phyloP scores from a whole-genome alignment of 2,113 vertebrate species.

The Nerophis lumbriciformis region DNA sequence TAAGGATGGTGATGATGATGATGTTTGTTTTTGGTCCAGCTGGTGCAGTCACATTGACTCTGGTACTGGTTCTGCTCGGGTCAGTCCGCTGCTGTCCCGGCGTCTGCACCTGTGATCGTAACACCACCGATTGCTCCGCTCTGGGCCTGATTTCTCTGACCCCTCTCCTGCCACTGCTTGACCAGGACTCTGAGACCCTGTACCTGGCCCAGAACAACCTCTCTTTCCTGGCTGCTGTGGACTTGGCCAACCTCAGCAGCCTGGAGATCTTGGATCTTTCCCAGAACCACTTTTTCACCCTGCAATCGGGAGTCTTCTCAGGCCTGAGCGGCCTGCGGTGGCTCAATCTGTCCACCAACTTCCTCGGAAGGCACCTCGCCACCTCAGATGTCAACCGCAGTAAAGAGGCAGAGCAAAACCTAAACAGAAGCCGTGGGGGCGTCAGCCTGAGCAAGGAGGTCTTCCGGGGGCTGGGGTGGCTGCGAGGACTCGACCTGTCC shows the following conservation, averaged over 20 bases:
- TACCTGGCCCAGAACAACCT: constrained; percentile 77
- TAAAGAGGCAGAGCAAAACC: constrained; percentile 64
- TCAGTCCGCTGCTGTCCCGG: constrained; percentile 77
- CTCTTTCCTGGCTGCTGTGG: constrained; percentile 35
- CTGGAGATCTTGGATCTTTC: constrained; percentile 67
- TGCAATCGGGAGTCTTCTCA: constrained; percentile 76
- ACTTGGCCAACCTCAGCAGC: constrained; percentile 47
- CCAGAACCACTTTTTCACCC: constrained; percentile 78
- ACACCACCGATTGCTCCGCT: constrained; percentile 84
- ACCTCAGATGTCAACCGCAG: constrained; percentile 71
- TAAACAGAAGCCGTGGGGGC: constrained; percentile 68
- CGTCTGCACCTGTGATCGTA: constrained; percentile 79
- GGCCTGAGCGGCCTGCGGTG: constrained; percentile 77
- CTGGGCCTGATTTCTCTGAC: constrained; percentile 73
- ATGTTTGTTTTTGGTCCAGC: constrained; percentile 13
- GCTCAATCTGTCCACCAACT: constrained; percentile 89
- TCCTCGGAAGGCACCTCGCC: constrained; percentile 72
- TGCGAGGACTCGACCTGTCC: constrained; percentile 85
- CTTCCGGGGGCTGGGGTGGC: constrained; percentile 72
- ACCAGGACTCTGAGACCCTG: constrained; percentile 76
- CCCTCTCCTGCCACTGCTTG: constrained; percentile 69
- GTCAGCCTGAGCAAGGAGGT: constrained; percentile 77
- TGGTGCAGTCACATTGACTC: constrained; percentile 57
- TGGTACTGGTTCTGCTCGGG: constrained; percentile 68
- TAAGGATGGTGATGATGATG: too few species aligned